Evolutionary conservation across 2,113 vertebrate genomes (phyloP).

Genomic region (Beaufortia kweichowensis): DNA sequence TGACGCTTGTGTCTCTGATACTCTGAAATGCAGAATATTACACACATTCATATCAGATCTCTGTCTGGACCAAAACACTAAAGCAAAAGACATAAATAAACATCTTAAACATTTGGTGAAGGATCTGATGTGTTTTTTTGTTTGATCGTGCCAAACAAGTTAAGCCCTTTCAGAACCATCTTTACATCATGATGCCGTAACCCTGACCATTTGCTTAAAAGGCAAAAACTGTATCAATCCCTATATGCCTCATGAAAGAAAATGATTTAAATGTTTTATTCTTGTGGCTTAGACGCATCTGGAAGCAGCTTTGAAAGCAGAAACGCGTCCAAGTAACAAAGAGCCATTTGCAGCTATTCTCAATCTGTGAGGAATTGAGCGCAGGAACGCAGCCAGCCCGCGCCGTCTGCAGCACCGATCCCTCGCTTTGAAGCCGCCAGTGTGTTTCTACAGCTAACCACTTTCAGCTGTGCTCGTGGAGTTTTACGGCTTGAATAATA

Average conservation of each 20-base stretch:
- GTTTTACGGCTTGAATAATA: slow-evolving; percentile 77
- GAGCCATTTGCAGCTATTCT: slow-evolving; percentile 61
- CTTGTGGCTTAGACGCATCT: slow-evolving; percentile 50
- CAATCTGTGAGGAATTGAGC: slow-evolving; percentile 66
- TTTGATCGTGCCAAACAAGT: too few species aligned
- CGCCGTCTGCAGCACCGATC: slow-evolving; percentile 59
- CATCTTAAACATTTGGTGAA: too few species aligned
- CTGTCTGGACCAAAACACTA: too few species aligned
- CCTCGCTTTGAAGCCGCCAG: slow-evolving; percentile 74
- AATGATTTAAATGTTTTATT: slow-evolving; percentile 37
- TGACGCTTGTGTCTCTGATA: not conserved
- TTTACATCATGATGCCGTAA: too few species aligned
- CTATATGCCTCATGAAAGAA: slow-evolving; percentile 4
- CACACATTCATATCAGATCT: too few species aligned
- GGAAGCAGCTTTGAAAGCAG: slow-evolving; percentile 57
- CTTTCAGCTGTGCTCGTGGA: slow-evolving; percentile 78
- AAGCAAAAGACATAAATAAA: too few species aligned
- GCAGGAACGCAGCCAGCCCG: slow-evolving; percentile 60
- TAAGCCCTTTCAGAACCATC: too few species aligned
- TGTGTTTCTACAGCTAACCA: slow-evolving; percentile 76
- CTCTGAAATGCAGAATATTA: not conserved
- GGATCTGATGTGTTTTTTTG: too few species aligned
- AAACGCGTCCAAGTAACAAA: slow-evolving; percentile 65
- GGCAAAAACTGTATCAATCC: not conserved
- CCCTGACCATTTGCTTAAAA: not conserved